A percentile compares a stretch with the other conserved stretches of the same genome.
These are phyloP conservation scores for Callyntrura sp. DNA, from an alignment of 2,888 invertebrate genomes.

Conservation along the genomic window DNA sequence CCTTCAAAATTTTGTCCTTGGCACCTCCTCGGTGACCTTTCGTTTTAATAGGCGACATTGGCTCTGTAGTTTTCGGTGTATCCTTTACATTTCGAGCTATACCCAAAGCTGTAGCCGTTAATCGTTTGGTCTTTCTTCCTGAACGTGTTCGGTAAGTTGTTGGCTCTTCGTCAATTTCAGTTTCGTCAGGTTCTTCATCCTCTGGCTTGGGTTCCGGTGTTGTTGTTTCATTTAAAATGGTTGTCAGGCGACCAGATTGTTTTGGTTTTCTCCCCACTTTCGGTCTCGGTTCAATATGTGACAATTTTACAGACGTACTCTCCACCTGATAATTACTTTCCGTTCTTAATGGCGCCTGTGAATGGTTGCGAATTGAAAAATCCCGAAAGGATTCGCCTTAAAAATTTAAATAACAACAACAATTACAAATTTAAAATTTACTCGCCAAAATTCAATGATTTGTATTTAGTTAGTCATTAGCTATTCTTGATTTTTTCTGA, in stretches of 20 bases:
- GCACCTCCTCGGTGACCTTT: neutral
- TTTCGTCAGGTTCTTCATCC: too few relatives aligned
- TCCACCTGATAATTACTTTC: too few relatives aligned
- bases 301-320: too few relatives aligned
- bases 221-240: too few relatives aligned
- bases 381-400: slow-evolving; percentile 29
- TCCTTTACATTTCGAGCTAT: neutral
- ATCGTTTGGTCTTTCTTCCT: neutral
- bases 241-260: too few relatives aligned
- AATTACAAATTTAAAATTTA: too few relatives aligned
- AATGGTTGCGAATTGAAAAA: slow-evolving; percentile 15
- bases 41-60: neutral
- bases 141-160: neutral
- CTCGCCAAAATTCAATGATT: too few relatives aligned
- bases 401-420: neutral
- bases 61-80: neutral
- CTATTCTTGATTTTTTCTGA: neutral
- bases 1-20: neutral
- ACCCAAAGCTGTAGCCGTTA: neutral
- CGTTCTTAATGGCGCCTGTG: neutral
- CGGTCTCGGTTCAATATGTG: too few relatives aligned
- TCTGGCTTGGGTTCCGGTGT: too few relatives aligned
- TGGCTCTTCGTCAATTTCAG: too few relatives aligned
- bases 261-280: too few relatives aligned
- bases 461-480: neutral